These are phyloP conservation scores for Cathartes aura DNA, from an alignment of 2,113 vertebrate genomes.

Conservation along the genomic window DNA sequence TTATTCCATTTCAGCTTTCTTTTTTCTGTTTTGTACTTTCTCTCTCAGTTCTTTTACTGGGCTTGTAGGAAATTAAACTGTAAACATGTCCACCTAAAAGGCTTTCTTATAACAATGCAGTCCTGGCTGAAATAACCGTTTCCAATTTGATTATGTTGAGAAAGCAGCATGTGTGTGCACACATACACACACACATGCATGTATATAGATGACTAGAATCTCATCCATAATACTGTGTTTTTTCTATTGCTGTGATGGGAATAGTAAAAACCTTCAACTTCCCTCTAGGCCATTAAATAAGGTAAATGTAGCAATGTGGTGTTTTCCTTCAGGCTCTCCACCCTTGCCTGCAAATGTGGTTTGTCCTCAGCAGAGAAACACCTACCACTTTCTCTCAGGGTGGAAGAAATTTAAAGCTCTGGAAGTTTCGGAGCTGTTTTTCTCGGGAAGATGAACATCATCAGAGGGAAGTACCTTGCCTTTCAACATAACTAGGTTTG, in stretches of 20 bases:
- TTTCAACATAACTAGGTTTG: background rate
- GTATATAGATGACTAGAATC: background rate
- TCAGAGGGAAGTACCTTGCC: background rate
- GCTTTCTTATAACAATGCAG: background rate
- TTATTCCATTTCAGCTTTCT: background rate
- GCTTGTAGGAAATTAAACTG: background rate
- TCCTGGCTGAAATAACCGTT: background rate
- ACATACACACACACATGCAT: fast-evolving
- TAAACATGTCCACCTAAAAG: background rate
- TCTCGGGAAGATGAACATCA: background rate
- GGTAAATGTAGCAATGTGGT: background rate
- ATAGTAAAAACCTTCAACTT: background rate
- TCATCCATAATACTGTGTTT: background rate
- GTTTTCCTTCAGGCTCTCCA: background rate
- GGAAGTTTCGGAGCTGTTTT: background rate
- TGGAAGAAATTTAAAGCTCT: background rate
- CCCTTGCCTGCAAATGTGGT: background rate
- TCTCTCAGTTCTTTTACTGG: background rate
- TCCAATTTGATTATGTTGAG: background rate
- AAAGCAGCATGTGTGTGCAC: background rate
- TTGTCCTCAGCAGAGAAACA: background rate
- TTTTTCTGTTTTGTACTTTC: background rate
- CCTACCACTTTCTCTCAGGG: background rate
- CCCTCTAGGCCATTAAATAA: background rate
- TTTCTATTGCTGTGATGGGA: background rate